Conservation (phyloP, 2,797 vertebrate genomes). For the Liasis olivaceus region DNA sequence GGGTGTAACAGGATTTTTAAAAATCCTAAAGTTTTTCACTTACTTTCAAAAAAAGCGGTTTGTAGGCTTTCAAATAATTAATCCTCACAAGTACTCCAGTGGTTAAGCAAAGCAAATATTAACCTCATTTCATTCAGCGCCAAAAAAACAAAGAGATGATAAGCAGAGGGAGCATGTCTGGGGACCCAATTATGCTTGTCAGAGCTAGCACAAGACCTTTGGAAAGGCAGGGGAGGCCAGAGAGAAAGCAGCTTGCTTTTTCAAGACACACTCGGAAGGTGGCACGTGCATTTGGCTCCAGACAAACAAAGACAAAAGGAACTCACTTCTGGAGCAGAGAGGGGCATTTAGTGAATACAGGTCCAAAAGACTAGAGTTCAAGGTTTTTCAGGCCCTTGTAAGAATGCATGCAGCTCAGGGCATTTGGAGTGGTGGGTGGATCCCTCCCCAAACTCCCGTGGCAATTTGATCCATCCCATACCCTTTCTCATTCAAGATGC, state of each 20-base stretch:
- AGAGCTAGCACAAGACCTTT: not conserved
- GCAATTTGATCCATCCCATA: not conserved
- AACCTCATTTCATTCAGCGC: not conserved
- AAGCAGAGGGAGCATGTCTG: not conserved
- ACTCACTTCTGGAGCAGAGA: not conserved
- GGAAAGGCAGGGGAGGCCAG: too few relatives aligned
- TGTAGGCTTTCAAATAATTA: constrained; percentile 32
- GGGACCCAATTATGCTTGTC: not conserved
- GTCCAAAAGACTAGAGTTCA: not conserved
- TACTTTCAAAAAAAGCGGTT: constrained; percentile 26
- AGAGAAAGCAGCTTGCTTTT: not conserved
- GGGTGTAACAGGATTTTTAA: not conserved
- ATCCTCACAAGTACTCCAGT: constrained; percentile 12
- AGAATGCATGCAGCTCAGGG: not conserved
- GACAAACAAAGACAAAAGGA: not conserved
- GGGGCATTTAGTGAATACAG: not conserved
- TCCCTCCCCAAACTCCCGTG: not conserved
- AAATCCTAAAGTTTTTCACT: constrained; percentile 18
- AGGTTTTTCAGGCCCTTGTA: not conserved
- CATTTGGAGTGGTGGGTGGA: not conserved
- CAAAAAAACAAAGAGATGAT: not conserved
- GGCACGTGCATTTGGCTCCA: not conserved
- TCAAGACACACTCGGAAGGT: not conserved
- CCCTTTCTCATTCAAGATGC: accelerated
- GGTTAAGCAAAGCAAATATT: constrained; percentile 24